phyloP scores from a whole-genome alignment of 2,113 vertebrate genomes.

The Cheilinus undulatus region DNA sequence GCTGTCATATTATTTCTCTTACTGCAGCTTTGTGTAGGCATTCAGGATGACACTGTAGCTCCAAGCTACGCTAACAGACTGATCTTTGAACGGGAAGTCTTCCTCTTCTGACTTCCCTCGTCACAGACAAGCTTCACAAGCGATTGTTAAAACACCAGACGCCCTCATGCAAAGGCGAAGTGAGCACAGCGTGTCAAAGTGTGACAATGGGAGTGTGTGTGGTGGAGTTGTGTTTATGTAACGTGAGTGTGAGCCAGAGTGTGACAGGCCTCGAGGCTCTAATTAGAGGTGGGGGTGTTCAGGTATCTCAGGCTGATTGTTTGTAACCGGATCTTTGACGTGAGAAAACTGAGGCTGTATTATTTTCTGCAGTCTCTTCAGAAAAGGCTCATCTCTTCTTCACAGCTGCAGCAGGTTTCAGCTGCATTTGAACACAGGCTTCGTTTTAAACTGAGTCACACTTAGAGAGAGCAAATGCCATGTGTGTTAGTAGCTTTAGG shows the following conservation, averaged over 20 bases:
- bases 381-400: not conserved
- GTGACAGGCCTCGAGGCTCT: slow-evolving; percentile 40
- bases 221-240: slow-evolving; percentile 37
- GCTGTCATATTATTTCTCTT: slow-evolving; percentile 1
- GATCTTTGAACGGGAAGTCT: slow-evolving; percentile 45
- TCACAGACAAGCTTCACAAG: slow-evolving; percentile 14
- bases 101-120: slow-evolving; percentile 34
- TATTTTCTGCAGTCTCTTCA: slow-evolving; percentile 13
- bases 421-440: slow-evolving; percentile 34
- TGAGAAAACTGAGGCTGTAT: slow-evolving; percentile 28
- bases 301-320: slow-evolving; percentile 46
- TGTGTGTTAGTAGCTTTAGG: slow-evolving; percentile 49
- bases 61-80: not conserved
- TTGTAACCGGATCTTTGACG: slow-evolving; percentile 54
- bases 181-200: slow-evolving; percentile 20
- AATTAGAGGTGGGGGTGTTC: slow-evolving; percentile 63
- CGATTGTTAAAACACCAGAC: slow-evolving; percentile 12
- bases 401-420: slow-evolving; percentile 14
- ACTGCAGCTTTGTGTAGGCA: not conserved
- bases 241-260: slow-evolving; percentile 21
- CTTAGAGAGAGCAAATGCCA: slow-evolving; percentile 17
- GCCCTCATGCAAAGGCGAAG: slow-evolving; percentile 30
- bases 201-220: slow-evolving; percentile 26
- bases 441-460: slow-evolving; percentile 43
- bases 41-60: not conserved